phyloP scores from a whole-genome alignment of 2,797 vertebrate genomes.

The Anabacerthia variegaticeps region DNA sequence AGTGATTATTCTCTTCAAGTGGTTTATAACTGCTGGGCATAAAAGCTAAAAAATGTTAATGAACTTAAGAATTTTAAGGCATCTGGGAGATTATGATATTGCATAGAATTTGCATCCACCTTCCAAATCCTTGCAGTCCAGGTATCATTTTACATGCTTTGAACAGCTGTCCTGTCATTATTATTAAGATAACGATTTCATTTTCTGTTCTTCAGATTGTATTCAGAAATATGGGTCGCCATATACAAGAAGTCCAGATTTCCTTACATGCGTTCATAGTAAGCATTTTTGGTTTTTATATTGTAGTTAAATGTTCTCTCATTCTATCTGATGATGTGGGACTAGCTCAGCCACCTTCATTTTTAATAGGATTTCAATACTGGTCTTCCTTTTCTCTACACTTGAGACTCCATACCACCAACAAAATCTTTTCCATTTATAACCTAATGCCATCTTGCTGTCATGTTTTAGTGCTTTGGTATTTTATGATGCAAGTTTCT shows the following conservation, averaged over 20 bases:
- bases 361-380: not conserved
- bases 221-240: conserved; percentile 84
- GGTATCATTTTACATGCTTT: not conserved
- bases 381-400: not conserved
- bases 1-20: not conserved
- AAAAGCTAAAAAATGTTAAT: not conserved
- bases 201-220: conserved; percentile 82
- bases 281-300: conserved; percentile 72
- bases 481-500: not conserved
- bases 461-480: not conserved
- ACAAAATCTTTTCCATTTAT: not conserved
- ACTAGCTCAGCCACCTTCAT: not conserved
- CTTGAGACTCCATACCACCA: not conserved
- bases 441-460: not conserved
- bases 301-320: not conserved
- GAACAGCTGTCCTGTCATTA: not conserved
- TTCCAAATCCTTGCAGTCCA: not conserved
- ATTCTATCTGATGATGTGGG: not conserved
- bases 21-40: not conserved
- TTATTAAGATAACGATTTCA: not conserved
- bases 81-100: not conserved
- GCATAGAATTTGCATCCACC: not conserved
- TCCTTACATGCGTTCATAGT: conserved; percentile 94
- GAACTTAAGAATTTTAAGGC: not conserved
- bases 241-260: conserved; percentile 83